Conservation (phyloP, 2,113 vertebrate species). For the Pangasianodon hypophthalmus region DNA sequence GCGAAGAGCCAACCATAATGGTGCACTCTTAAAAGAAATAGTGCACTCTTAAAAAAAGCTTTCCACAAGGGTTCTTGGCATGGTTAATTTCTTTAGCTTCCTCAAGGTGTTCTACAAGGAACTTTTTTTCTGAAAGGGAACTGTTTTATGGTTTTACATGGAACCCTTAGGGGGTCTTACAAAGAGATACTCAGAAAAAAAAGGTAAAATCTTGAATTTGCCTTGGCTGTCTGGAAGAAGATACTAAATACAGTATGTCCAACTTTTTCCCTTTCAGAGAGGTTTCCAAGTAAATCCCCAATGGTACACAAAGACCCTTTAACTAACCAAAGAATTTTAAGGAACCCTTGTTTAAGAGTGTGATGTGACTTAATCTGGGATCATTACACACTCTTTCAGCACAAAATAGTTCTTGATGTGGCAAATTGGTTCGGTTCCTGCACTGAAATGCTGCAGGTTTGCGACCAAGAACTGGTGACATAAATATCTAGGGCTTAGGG, state of each 20-base stretch:
- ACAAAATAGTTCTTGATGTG: background rate
- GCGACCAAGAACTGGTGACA: background rate
- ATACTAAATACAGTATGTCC: background rate
- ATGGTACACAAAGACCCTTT: background rate
- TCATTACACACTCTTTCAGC: background rate
- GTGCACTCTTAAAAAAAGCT: background rate
- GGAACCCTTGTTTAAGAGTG: background rate
- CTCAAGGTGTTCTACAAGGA: background rate
- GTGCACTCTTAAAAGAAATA: background rate
- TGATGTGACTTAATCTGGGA: background rate
- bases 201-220: background rate
- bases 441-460: background rate
- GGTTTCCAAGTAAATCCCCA: background rate
- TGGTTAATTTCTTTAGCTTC: background rate
- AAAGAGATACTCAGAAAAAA: background rate
- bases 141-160: background rate
- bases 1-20: constrained; percentile 8
- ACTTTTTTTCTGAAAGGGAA: background rate
- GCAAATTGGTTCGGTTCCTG: background rate
- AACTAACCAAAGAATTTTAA: background rate
- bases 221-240: background rate
- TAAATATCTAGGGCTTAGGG: background rate
- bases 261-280: background rate
- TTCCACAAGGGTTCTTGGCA: background rate
- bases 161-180: background rate